These are phyloP conservation scores for Lasioglossum albipes DNA, from an alignment of 1,140 invertebrate species.

Conservation along the genomic window DNA sequence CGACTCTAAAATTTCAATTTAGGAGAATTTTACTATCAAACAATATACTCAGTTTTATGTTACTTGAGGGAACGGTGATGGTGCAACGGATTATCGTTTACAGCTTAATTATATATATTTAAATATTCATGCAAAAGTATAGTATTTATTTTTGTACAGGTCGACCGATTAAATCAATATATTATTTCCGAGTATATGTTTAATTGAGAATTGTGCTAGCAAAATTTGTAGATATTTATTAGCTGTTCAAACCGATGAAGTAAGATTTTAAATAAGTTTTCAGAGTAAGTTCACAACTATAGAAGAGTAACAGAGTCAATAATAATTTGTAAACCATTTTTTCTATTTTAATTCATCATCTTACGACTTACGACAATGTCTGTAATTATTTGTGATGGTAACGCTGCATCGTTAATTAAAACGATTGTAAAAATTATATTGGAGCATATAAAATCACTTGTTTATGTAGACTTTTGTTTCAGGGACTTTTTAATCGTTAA, in stretches of 20 bases:
- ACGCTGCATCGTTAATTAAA: slow-evolving; percentile 18
- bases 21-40: slow-evolving; percentile 31
- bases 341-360: slow-evolving; percentile 14
- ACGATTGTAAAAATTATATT: slow-evolving; percentile 26
- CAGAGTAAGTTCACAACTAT: slow-evolving; percentile 22
- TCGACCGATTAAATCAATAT: slow-evolving; percentile 58
- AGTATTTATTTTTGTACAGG: slow-evolving; percentile 79
- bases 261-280: slow-evolving; percentile 29
- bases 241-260: slow-evolving; percentile 33
- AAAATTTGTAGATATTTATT: slow-evolving; percentile 51
- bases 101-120: slow-evolving; percentile 71
- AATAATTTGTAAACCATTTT: slow-evolving; percentile 51
- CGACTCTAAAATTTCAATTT: slow-evolving; percentile 45
- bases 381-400: slow-evolving; percentile 16
- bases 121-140: slow-evolving; percentile 68
- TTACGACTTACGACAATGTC: background rate
- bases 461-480: background rate
- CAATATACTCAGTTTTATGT: slow-evolving; percentile 58
- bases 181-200: slow-evolving; percentile 40
- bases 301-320: slow-evolving; percentile 51
- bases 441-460: slow-evolving; percentile 20
- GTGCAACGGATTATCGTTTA: slow-evolving; percentile 70
- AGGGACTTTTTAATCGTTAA: slow-evolving; percentile 5
- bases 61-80: slow-evolving; percentile 66
- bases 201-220: slow-evolving; percentile 46